Evolutionary conservation across 2,113 vertebrate genomes (phyloP).

Genomic region (Pampusana beccarii): DNA sequence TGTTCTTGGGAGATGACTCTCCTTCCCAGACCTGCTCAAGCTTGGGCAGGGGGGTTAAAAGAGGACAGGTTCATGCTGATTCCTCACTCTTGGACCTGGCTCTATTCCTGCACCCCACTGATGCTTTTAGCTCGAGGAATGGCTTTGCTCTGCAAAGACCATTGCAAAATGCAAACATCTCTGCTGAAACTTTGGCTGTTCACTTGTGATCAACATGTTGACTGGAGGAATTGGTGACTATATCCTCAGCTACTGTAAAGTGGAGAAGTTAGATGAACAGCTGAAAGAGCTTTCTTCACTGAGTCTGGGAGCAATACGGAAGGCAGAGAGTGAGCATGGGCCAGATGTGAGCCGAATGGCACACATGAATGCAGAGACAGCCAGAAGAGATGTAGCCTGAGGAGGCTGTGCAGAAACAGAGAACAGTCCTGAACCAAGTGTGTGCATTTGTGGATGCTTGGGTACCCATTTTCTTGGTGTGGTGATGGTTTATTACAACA

Average conservation of each 20-base stretch:
- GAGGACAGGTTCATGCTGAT: not conserved
- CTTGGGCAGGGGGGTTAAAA: not conserved
- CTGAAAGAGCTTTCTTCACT: not conserved
- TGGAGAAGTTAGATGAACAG: not conserved
- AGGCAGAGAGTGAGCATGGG: not conserved
- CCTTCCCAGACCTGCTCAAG: not conserved
- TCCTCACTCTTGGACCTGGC: not conserved
- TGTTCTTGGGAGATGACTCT: not conserved
- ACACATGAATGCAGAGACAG: not conserved
- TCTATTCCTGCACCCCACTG: not conserved
- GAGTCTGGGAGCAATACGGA: not conserved
- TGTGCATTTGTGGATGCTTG: not conserved
- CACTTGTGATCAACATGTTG: rapidly evolving
- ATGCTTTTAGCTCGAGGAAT: not conserved
- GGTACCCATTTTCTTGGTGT: not conserved
- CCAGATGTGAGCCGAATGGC: not conserved
- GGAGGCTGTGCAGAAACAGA: not conserved
- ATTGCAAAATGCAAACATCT: not conserved
- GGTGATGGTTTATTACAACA: not conserved
- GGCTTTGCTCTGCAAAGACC: not conserved
- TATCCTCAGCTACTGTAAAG: not conserved
- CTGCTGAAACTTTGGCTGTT: not conserved
- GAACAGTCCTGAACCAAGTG: not conserved
- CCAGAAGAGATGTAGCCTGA: not conserved
- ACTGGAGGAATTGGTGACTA: not conserved